Percentiles rank a stretch among this genome's conserved stretches.
Evolutionary conservation across 2,113 vertebrate genomes (phyloP).

Genomic region (Ceuthmochares aereus): DNA sequence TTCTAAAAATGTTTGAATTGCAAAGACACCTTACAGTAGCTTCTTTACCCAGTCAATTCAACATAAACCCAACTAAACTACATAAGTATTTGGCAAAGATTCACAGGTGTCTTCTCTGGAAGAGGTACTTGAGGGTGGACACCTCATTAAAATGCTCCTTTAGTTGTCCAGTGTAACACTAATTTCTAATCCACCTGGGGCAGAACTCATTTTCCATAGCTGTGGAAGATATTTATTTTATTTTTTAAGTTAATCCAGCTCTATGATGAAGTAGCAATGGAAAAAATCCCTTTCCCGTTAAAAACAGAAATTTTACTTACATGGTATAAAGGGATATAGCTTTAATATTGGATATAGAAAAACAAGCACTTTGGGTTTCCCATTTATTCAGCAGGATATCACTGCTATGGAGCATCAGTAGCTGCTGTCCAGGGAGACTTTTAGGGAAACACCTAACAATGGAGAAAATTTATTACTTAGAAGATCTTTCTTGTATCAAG

Average conservation of each 20-base stretch:
- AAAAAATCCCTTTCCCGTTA: neutral
- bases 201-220: neutral
- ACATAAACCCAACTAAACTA: neutral
- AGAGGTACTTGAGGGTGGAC: neutral
- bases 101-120: neutral
- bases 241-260: conserved; percentile 11
- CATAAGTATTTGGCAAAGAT: neutral
- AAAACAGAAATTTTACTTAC: neutral
- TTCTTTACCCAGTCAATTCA: neutral
- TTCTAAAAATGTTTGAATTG: neutral
- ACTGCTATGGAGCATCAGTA: neutral
- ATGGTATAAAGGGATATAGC: neutral
- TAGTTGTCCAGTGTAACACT: neutral
- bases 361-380: neutral
- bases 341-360: neutral
- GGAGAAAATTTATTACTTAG: neutral
- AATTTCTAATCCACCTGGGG: neutral
- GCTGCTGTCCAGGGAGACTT: neutral
- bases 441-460: neutral
- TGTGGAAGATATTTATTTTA: neutral
- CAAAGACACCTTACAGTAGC: neutral
- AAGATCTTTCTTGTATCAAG: neutral
- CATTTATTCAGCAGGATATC: neutral
- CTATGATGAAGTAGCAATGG: neutral
- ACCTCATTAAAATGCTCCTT: conserved; percentile 30